phyloP scores from a whole-genome alignment of 1,140 invertebrate genomes.

The Apis cerana region DNA sequence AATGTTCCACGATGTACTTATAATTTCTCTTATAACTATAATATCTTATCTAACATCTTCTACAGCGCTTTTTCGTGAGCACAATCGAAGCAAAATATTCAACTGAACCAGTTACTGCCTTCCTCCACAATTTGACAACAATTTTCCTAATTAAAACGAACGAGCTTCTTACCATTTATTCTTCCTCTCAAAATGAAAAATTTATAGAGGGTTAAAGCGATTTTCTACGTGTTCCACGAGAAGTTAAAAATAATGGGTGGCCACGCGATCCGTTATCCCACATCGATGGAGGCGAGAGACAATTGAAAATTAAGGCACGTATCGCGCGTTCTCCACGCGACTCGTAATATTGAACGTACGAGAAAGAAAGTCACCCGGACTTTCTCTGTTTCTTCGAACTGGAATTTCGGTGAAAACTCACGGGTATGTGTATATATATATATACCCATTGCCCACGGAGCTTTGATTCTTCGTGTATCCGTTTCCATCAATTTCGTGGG shows the following conservation, averaged over 20 bases:
- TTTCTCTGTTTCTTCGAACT: constrained; percentile 53
- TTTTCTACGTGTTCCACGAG: neutral
- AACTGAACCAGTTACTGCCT: too few species aligned
- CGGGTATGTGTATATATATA: constrained; percentile 11
- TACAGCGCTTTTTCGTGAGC: too few species aligned
- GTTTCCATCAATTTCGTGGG: neutral
- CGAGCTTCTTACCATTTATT: too few species aligned
- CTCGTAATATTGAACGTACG: constrained; percentile 40
- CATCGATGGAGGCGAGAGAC: constrained; percentile 11
- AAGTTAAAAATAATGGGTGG: neutral
- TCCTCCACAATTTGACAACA: too few species aligned
- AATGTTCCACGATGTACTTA: too few species aligned
- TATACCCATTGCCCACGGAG: neutral
- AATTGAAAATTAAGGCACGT: constrained; percentile 64
- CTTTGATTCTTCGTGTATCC: neutral
- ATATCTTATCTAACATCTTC: too few species aligned
- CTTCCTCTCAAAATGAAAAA: neutral
- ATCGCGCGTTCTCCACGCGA: constrained; percentile 5
- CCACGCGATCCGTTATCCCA: neutral
- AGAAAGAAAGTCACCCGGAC: constrained; percentile 54
- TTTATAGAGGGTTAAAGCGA: neutral
- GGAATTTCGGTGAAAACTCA: constrained; percentile 60
- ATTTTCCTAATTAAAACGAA: too few species aligned
- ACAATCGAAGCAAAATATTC: too few species aligned
- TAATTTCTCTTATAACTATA: too few species aligned